Percentiles rank a stretch among this genome's conserved stretches.
Evolutionary conservation across 2,113 vertebrate genomes (phyloP).

Genomic region (Phyllostomus hastatus): DNA sequence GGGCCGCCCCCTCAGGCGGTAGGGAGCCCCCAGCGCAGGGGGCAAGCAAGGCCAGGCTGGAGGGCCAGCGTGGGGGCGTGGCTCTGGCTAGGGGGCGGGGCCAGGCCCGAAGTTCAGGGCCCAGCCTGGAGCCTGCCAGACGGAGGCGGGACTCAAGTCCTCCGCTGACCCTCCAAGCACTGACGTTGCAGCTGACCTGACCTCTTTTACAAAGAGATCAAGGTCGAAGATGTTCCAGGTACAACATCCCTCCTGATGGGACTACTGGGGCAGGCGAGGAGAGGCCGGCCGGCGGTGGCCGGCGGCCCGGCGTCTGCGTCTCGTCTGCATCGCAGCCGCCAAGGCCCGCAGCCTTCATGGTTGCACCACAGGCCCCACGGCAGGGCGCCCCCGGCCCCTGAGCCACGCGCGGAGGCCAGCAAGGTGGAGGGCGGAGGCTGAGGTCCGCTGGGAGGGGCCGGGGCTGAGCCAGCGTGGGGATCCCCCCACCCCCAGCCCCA

Average conservation of each 20-base stretch:
- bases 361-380: no score
- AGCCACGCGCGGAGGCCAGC: neutral
- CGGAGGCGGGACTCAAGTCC: neutral
- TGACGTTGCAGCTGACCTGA: no score
- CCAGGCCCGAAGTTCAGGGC: neutral
- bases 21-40: fast-evolving
- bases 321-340: fast-evolving
- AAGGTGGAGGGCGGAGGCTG: neutral
- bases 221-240: neutral
- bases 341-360: fast-evolving
- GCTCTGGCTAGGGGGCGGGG: neutral
- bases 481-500: neutral
- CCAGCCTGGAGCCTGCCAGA: fast-evolving
- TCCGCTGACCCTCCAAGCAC: neutral
- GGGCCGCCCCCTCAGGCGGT: neutral
- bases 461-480: neutral
- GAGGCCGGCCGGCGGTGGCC: neutral
- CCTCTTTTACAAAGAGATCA: fast-evolving
- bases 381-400: neutral
- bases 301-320: fast-evolving
- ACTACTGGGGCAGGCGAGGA: neutral
- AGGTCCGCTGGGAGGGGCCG: neutral
- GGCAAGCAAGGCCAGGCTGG: neutral
- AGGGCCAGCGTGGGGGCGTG: neutral
- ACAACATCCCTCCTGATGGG: fast-evolving